phyloP scores from a whole-genome alignment of 2,113 vertebrate species.

The Arothron firmamentum region DNA sequence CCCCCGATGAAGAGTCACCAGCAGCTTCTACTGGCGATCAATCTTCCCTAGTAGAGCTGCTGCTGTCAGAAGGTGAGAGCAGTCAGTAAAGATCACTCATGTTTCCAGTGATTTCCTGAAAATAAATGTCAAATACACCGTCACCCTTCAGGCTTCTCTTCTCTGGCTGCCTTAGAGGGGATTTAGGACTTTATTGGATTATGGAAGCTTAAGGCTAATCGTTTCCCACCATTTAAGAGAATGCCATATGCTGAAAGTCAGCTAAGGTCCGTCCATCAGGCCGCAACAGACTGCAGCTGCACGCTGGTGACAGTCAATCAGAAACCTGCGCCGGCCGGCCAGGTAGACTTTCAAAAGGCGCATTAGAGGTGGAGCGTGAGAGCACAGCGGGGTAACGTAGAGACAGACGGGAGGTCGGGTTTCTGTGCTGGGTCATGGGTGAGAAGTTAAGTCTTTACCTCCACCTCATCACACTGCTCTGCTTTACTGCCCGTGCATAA shows the following conservation, averaged over 20 bases:
- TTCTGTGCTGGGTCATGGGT: constrained; percentile 14
- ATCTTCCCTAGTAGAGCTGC: too few species aligned
- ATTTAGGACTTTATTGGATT: constrained; percentile 60
- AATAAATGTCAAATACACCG: too few species aligned
- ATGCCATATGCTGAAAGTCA: constrained; percentile 55
- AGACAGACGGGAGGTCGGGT: constrained; percentile 46
- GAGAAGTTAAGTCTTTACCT: constrained; percentile 33
- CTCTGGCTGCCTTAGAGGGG: constrained; percentile 33
- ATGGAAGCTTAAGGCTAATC: constrained; percentile 65
- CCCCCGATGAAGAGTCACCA: too few species aligned
- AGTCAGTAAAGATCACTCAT: too few species aligned
- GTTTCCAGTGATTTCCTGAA: too few species aligned
- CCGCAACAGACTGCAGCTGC: constrained; percentile 7
- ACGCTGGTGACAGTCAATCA: neutral
- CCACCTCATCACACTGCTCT: constrained; percentile 1
- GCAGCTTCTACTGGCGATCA: too few species aligned
- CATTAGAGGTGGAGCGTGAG: constrained; percentile 9
- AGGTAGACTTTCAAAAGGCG: constrained; percentile 10
- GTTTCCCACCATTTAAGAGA: constrained; percentile 52
- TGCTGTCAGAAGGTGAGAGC: too few species aligned
- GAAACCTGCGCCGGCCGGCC: constrained; percentile 15
- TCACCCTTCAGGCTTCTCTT: constrained; percentile 5
- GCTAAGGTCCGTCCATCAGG: constrained; percentile 13
- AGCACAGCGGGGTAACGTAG: constrained; percentile 39
- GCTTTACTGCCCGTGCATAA: constrained; percentile 59